phyloP scores from a whole-genome alignment of 2,113 vertebrate species.

The Mesoclemmys tuberculata region DNA sequence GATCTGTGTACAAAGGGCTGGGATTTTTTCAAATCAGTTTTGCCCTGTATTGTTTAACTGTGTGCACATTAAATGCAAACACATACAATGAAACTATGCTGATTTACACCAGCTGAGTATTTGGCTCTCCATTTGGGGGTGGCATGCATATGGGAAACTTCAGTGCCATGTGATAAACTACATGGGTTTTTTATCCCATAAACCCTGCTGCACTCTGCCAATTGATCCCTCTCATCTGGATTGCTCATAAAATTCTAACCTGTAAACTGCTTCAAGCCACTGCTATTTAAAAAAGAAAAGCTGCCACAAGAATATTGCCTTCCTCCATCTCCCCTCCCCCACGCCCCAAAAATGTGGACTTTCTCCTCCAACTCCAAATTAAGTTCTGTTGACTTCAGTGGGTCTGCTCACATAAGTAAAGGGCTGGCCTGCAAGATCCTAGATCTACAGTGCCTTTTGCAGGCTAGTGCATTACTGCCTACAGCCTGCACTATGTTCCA shows the following conservation, averaged over 20 bases:
- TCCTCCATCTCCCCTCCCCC: not conserved
- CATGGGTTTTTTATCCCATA: not conserved
- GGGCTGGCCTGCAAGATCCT: not conserved
- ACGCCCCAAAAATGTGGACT: not conserved
- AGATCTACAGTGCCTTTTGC: not conserved
- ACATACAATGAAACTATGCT: not conserved
- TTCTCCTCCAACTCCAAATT: not conserved
- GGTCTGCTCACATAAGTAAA: not conserved
- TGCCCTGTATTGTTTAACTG: not conserved
- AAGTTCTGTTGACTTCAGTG: not conserved
- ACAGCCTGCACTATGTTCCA: fast-evolving
- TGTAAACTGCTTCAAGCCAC: not conserved
- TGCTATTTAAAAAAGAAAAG: not conserved
- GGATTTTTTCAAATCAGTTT: not conserved
- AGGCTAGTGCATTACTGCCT: not conserved
- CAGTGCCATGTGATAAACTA: not conserved
- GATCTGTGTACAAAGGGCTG: not conserved
- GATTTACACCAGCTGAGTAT: not conserved
- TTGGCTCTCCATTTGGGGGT: not conserved
- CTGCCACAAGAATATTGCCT: not conserved
- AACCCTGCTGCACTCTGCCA: too few relatives aligned
- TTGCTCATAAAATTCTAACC: not conserved
- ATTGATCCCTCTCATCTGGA: not conserved
- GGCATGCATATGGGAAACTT: not conserved
- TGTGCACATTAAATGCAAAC: not conserved